Conservation (phyloP, 2,797 vertebrate genomes). For the Manis javanica region DNA sequence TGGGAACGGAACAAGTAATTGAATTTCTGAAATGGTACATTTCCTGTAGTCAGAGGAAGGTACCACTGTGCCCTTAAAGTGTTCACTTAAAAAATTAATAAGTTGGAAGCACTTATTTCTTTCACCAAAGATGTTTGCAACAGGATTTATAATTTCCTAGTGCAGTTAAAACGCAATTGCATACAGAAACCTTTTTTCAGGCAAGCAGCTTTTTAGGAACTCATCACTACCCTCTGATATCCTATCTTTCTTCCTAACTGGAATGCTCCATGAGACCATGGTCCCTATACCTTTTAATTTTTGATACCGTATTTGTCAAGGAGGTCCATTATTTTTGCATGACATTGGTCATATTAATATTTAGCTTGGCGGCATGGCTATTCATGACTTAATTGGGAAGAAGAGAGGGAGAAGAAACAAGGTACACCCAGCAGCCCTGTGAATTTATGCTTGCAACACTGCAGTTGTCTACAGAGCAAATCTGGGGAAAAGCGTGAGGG, state of each 20-base stretch:
- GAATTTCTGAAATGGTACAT: constrained; percentile 55
- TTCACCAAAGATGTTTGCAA: constrained; percentile 43
- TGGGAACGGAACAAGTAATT: constrained; percentile 47
- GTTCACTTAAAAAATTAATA: constrained; percentile 39
- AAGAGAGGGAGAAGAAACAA: background rate
- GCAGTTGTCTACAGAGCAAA: background rate
- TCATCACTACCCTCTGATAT: background rate
- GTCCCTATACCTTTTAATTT: background rate
- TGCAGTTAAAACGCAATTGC: background rate
- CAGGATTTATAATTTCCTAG: background rate
- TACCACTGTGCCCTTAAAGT: background rate
- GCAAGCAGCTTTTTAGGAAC: background rate
- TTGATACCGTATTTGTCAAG: background rate
- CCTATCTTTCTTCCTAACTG: background rate
- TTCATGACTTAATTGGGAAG: background rate
- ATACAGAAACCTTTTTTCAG: background rate
- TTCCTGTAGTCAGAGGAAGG: constrained; percentile 32
- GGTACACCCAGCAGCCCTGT: background rate
- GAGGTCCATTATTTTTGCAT: background rate
- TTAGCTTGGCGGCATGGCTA: background rate
- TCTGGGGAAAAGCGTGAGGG: background rate
- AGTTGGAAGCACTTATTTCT: constrained; percentile 33
- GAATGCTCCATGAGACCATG: background rate
- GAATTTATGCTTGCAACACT: background rate
- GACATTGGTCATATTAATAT: background rate